phyloP scores from a whole-genome alignment of 2,888 invertebrate species.

The Xiphydria camelus region DNA sequence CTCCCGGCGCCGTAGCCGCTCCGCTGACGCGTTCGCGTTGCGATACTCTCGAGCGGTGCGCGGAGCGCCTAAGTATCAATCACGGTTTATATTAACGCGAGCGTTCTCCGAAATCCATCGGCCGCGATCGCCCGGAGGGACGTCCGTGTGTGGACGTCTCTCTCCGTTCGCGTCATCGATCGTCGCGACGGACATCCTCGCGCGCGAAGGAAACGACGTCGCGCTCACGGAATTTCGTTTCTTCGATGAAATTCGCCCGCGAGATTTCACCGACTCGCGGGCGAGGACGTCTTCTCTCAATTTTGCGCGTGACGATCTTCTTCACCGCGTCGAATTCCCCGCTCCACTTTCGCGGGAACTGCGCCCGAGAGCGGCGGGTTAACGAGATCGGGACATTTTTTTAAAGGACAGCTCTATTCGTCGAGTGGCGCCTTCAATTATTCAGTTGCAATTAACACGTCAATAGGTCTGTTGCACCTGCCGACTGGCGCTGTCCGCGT shows the following conservation, averaged over 20 bases:
- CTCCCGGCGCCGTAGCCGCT: conserved; percentile 12
- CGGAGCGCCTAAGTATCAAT: conserved; percentile 54
- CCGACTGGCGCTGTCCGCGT: too few relatives aligned
- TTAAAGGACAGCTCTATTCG: conserved; percentile 42
- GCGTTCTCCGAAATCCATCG: background rate
- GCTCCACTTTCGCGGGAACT: too few relatives aligned
- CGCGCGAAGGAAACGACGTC: conserved; percentile 27
- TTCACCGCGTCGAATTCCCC: too few relatives aligned
- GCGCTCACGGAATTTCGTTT: too few relatives aligned
- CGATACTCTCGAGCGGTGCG: conserved; percentile 54
- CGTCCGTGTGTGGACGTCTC: too few relatives aligned
- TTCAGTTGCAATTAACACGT: conserved; percentile 52
- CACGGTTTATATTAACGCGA: conserved; percentile 38
- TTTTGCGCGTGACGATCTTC: too few relatives aligned
- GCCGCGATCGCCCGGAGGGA: too few relatives aligned
- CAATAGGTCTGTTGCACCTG: conserved; percentile 49
- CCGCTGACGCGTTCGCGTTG: conserved; percentile 39
- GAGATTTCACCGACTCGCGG: too few relatives aligned
- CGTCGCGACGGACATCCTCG: conserved; percentile 29
- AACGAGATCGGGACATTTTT: conserved; percentile 46
- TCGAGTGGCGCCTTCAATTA: conserved; percentile 44
- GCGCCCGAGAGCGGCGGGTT: too few relatives aligned
- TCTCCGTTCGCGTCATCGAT: too few relatives aligned
- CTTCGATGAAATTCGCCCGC: too few relatives aligned
- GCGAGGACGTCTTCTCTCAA: too few relatives aligned